A percentile compares a stretch with the other conserved stretches of the same genome.
Evolutionary conservation across 2,888 invertebrate genomes (phyloP).

Genomic region (Ormyrus labotus): DNA sequence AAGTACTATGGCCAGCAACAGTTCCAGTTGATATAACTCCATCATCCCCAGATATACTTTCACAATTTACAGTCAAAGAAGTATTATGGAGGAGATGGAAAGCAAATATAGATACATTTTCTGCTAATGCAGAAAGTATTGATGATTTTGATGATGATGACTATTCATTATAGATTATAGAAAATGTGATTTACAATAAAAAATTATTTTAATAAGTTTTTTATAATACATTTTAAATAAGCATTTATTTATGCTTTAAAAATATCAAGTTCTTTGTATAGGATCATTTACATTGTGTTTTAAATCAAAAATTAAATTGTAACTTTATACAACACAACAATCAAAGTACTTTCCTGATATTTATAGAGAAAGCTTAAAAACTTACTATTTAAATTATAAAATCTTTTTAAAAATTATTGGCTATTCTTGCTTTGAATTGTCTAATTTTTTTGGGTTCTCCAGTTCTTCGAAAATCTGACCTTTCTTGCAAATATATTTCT

Average conservation of each 20-base stretch:
- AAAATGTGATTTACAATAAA: slow-evolving; percentile 27
- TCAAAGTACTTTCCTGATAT: neutral
- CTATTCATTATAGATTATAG: slow-evolving; percentile 61
- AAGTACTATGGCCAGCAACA: slow-evolving; percentile 78
- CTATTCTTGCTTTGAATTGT: slow-evolving; percentile 46
- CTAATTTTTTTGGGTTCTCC: slow-evolving; percentile 79
- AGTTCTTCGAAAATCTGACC: slow-evolving; percentile 88
- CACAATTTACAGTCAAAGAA: slow-evolving; percentile 81
- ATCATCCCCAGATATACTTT: slow-evolving; percentile 77
- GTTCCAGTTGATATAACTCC: slow-evolving; percentile 64
- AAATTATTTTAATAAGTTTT: slow-evolving; percentile 21
- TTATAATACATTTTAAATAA: slow-evolving; percentile 1
- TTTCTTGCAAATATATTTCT: slow-evolving; percentile 87
- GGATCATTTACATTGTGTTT: slow-evolving; percentile 13
- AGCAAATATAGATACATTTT: slow-evolving; percentile 74
- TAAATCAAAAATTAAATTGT: slow-evolving; percentile 29
- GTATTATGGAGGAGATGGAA: slow-evolving; percentile 82
- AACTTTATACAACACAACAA: slow-evolving; percentile 9
- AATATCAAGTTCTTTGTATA: slow-evolving; percentile 26
- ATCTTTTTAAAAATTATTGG: slow-evolving; percentile 33
- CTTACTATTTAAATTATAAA: slow-evolving; percentile 25
- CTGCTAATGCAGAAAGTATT: slow-evolving; percentile 69
- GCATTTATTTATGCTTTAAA: slow-evolving; percentile 30
- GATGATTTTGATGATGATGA: slow-evolving; percentile 75
- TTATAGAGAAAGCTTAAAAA: slow-evolving; percentile 14